Percentiles rank a stretch among this genome's conserved stretches.
phyloP scores from a whole-genome alignment of 2,888 invertebrate genomes.

The Volucella zonaria region DNA sequence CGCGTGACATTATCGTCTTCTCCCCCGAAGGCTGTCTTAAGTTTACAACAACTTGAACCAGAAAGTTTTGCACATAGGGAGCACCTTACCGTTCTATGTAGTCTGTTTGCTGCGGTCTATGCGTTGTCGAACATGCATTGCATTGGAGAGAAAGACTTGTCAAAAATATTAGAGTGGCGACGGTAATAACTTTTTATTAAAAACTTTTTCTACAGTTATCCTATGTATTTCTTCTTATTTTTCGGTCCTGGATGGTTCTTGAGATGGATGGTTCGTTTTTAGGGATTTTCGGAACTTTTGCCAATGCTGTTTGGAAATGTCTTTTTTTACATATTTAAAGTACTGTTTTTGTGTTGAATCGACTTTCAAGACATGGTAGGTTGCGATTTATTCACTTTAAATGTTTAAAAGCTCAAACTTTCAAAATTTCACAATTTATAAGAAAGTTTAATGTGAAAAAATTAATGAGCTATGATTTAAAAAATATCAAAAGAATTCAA shows the following conservation, averaged over 20 bases:
- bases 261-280: slow-evolving; percentile 40
- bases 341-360: slow-evolving; percentile 23
- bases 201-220: slow-evolving; percentile 66
- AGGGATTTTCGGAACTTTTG: slow-evolving; percentile 34
- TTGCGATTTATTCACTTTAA: not conserved
- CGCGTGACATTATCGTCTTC: slow-evolving; percentile 64
- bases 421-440: slow-evolving; percentile 26
- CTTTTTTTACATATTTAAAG: slow-evolving; percentile 24
- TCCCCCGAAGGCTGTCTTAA: slow-evolving; percentile 53
- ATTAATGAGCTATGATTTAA: no score
- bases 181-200: slow-evolving; percentile 74
- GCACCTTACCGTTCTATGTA: slow-evolving; percentile 14
- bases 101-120: slow-evolving; percentile 21
- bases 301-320: slow-evolving; percentile 19
- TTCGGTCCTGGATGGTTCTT: not conserved
- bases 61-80: slow-evolving; percentile 60
- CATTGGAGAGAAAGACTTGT: slow-evolving; percentile 63
- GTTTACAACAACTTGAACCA: slow-evolving; percentile 67
- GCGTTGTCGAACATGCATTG: slow-evolving; percentile 67
- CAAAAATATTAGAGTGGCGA: slow-evolving; percentile 70
- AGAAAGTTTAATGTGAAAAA: not conserved
- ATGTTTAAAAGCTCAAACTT: not conserved
- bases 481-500: no score
- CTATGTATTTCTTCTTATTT: slow-evolving; percentile 16
- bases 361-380: not conserved